phyloP scores from a whole-genome alignment of 2,797 vertebrate species.

The Ctenochaetus hawaiiensis region DNA sequence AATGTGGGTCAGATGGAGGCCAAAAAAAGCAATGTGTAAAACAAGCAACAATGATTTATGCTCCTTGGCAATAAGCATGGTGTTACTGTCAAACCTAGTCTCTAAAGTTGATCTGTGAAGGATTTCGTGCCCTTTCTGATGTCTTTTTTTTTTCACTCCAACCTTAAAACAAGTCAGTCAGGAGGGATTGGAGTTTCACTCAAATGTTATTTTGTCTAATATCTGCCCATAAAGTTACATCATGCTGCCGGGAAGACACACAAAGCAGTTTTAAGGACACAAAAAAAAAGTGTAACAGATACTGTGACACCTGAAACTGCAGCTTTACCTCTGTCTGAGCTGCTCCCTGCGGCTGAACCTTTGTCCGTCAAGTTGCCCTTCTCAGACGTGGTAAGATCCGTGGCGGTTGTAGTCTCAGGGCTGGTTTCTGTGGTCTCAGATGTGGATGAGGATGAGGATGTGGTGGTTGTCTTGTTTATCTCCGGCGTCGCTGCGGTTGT shows the following conservation, averaged over 20 bases:
- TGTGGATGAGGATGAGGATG: background rate
- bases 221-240: constrained; percentile 2
- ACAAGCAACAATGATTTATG: constrained; percentile 40
- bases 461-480: background rate
- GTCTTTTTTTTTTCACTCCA: background rate
- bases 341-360: constrained; percentile 19
- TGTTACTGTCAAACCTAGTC: constrained; percentile 30
- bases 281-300: constrained; percentile 28
- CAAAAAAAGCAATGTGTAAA: constrained; percentile 37
- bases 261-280: constrained; percentile 4
- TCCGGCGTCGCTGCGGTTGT: constrained; percentile 21
- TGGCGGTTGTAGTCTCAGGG: constrained; percentile 1
- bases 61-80: constrained; percentile 15
- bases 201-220: background rate
- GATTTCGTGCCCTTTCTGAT: background rate
- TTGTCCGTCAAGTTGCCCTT: constrained; percentile 55
- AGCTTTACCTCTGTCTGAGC: constrained; percentile 70
- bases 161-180: background rate
- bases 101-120: constrained; percentile 14
- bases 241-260: background rate
- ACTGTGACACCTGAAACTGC: constrained; percentile 37
- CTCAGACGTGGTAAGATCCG: constrained; percentile 26
- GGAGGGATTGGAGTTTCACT: background rate
- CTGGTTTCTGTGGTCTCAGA: constrained; percentile 27
- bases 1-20: constrained; percentile 72